These are phyloP conservation scores for Ashinkailepas kermadecensis DNA, from an alignment of 2,888 invertebrate genomes.

Conservation along the genomic window DNA sequence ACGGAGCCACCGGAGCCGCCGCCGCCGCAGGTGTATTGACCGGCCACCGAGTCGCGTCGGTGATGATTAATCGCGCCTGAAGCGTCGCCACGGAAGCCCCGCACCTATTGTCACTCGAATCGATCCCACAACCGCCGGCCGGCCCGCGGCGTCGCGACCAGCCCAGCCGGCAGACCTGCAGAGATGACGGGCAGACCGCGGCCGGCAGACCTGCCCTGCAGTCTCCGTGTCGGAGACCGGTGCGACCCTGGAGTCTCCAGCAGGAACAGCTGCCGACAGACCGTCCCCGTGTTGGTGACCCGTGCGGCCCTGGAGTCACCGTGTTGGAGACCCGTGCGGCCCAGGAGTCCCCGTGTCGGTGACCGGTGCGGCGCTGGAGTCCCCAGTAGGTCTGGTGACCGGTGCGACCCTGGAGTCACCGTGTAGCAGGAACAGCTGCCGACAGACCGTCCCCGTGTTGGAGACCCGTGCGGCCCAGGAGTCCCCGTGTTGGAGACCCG, in stretches of 20 bases:
- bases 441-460: no score
- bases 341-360: background rate
- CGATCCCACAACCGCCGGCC: background rate
- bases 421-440: no score
- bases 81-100: background rate
- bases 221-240: background rate
- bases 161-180: no score
- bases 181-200: no score
- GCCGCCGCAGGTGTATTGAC: background rate
- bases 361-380: no score
- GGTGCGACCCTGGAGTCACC: no score
- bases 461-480: background rate
- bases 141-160: background rate
- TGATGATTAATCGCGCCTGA: constrained; percentile 8
- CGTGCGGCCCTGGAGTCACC: background rate
- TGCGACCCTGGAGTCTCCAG: background rate
- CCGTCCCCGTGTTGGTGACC: background rate
- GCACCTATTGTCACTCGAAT: constrained; percentile 8
- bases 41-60: background rate
- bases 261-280: no score
- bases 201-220: no score
- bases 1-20: no score
- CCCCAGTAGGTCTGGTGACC: no score
- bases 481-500: background rate
- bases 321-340: background rate